phyloP scores from a whole-genome alignment of 2,113 vertebrate genomes.

The Fulica atra region DNA sequence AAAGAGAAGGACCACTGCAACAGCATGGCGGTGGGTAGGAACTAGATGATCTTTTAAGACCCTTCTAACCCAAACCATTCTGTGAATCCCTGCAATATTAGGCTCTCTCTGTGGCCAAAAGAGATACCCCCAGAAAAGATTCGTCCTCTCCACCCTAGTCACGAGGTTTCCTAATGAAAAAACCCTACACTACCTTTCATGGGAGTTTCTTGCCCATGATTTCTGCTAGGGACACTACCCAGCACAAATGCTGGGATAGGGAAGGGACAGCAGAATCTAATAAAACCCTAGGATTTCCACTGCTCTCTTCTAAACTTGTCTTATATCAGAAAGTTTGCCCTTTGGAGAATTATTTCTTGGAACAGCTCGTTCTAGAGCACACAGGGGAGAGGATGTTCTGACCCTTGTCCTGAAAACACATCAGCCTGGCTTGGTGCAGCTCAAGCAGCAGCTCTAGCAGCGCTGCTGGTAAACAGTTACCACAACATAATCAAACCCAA shows the following conservation, averaged over 20 bases:
- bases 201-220: not conserved
- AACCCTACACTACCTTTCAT: not conserved
- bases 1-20: not conserved
- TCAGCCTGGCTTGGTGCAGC: not conserved
- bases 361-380: slow-evolving; percentile 37
- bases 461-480: not conserved
- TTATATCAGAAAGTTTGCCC: slow-evolving; percentile 24
- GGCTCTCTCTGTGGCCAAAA: not conserved
- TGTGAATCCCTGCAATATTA: not conserved
- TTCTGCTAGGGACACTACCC: not conserved
- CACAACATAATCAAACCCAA: not conserved
- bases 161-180: not conserved
- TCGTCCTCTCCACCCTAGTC: not conserved
- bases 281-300: slow-evolving; percentile 30
- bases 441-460: not conserved
- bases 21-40: too few species aligned
- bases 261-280: not conserved
- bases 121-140: not conserved
- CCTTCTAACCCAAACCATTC: too few species aligned
- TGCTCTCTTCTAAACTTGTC: not conserved
- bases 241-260: not conserved
- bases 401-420: slow-evolving; percentile 26
- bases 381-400: slow-evolving; percentile 54
- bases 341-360: slow-evolving; percentile 27
- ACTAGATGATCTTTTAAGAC: too few species aligned